phyloP scores from a whole-genome alignment of 2,113 vertebrate genomes.

The Columba janthina region DNA sequence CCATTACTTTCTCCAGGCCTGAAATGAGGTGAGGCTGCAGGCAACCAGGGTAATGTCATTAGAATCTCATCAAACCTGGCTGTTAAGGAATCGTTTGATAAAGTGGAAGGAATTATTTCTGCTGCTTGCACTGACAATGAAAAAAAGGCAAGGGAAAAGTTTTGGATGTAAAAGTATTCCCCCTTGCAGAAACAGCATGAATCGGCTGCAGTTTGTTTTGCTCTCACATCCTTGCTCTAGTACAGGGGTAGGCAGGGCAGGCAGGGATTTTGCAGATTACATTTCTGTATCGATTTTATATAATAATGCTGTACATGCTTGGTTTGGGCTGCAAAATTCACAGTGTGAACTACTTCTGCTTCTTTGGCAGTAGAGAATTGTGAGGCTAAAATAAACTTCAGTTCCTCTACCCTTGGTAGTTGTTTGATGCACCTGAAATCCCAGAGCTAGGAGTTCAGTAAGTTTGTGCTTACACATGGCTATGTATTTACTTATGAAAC shows the following conservation, averaged over 20 bases:
- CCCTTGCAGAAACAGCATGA: neutral
- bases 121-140: neutral
- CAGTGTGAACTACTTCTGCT: neutral
- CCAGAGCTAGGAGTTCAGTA: neutral
- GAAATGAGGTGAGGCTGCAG: neutral
- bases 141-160: neutral
- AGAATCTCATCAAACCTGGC: neutral
- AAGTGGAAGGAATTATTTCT: neutral
- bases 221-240: neutral
- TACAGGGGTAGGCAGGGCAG: neutral
- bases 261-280: neutral
- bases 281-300: neutral
- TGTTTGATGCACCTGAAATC: slow-evolving; percentile 10
- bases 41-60: neutral
- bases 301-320: neutral
- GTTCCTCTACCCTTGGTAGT: neutral
- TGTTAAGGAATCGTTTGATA: slow-evolving; percentile 38
- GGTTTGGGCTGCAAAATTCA: neutral
- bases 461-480: neutral
- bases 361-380: neutral
- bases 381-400: neutral
- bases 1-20: neutral
- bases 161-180: neutral
- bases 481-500: neutral
- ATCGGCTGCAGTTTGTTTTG: neutral